These are phyloP conservation scores for Scaptomyza pallida DNA, from an alignment of 1,140 invertebrate genomes.

Conservation along the genomic window DNA sequence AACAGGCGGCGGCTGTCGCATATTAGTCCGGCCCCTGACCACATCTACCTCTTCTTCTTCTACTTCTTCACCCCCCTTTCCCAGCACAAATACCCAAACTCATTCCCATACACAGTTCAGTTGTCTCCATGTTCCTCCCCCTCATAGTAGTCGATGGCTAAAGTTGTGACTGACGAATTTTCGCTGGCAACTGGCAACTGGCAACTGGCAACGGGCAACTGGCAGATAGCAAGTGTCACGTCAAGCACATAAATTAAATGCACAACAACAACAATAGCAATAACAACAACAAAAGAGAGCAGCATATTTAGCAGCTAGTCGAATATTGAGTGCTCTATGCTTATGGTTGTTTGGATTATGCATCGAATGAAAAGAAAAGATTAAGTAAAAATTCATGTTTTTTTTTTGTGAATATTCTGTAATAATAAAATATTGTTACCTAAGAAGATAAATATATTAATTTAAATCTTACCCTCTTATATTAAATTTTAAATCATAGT, in stretches of 20 bases:
- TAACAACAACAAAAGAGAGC: slow-evolving; percentile 23
- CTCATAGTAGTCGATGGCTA: slow-evolving; percentile 9
- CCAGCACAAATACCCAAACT: neutral
- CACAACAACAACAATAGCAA: slow-evolving; percentile 21
- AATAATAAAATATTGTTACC: no score
- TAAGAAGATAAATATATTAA: no score
- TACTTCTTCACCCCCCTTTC: neutral
- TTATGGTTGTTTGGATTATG: no score
- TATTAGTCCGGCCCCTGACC: slow-evolving; percentile 58
- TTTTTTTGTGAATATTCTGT: no score
- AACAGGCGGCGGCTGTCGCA: slow-evolving; percentile 78
- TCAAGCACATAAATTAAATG: slow-evolving; percentile 77
- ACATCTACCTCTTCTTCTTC: neutral
- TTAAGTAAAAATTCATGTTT: no score
- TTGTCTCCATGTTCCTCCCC: neutral
- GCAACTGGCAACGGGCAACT: neutral
- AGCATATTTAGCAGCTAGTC: neutral
- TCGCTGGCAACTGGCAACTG: slow-evolving; percentile 21
- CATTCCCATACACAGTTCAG: neutral
- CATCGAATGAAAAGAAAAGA: no score
- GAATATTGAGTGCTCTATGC: slow-evolving; percentile 21
- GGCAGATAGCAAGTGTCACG: slow-evolving; percentile 75
- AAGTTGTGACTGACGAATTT: slow-evolving; percentile 14
- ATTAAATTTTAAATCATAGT: no score
- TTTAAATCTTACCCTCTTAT: no score